Percentiles rank a stretch among this genome's conserved stretches.
Conservation (phyloP, 2,797 vertebrate genomes). For the Chloroceryle inda region DNA sequence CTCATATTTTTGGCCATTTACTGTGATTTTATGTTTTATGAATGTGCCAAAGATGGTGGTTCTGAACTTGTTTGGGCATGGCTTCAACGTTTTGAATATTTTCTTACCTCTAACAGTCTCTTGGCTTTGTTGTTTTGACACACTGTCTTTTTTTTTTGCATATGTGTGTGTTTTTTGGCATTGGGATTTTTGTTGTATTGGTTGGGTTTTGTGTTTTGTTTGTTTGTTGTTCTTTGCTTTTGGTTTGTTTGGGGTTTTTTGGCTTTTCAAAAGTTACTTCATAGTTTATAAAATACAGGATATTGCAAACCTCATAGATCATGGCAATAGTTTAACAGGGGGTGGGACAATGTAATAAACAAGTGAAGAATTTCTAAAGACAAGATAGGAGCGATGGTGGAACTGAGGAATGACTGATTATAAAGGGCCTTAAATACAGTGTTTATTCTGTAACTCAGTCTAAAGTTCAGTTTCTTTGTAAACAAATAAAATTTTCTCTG, state of each 20-base stretch:
- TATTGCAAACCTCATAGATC: conserved; percentile 24
- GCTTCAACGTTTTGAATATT: conserved; percentile 19
- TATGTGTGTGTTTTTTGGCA: too few species aligned
- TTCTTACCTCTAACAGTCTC: conserved; percentile 17
- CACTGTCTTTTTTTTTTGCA: background rate
- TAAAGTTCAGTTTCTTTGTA: background rate
- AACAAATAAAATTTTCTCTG: background rate
- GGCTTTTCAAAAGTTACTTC: conserved; percentile 25
- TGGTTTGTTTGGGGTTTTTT: background rate
- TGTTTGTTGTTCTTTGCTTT: background rate
- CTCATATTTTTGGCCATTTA: background rate
- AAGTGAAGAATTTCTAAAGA: background rate
- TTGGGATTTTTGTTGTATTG: too few species aligned
- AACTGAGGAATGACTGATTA: background rate
- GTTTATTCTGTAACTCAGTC: background rate
- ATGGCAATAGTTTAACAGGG: background rate
- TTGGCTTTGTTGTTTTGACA: conserved; percentile 25
- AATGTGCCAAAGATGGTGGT: conserved; percentile 2
- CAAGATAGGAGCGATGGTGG: background rate
- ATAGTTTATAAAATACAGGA: conserved; percentile 16
- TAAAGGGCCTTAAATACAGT: background rate
- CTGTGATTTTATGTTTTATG: background rate
- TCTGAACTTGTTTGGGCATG: conserved; percentile 31
- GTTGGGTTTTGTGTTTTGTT: background rate
- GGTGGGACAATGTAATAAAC: background rate